Conservation (phyloP, 2,797 vertebrate genomes). For the Rhyacichthys aspro region DNA sequence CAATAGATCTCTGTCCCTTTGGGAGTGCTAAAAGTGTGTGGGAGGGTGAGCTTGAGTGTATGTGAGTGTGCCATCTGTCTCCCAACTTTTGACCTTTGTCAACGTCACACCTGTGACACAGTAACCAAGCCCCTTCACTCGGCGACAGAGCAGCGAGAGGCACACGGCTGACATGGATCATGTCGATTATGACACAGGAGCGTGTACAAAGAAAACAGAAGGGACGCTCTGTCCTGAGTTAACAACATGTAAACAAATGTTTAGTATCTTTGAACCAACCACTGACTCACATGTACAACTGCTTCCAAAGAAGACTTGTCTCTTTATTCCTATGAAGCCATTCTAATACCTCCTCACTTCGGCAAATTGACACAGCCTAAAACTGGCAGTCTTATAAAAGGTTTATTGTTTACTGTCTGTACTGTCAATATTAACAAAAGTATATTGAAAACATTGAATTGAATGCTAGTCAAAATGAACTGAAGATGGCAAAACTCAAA, state of each 20-base stretch:
- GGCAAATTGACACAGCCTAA: too few relatives aligned
- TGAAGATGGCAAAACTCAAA: too few relatives aligned
- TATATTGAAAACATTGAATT: too few relatives aligned
- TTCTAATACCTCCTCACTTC: too few relatives aligned
- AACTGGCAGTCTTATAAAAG: too few relatives aligned
- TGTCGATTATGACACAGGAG: conserved; percentile 47
- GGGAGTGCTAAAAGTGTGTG: conserved; percentile 73
- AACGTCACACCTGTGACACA: conserved; percentile 71
- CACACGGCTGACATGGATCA: conserved; percentile 49
- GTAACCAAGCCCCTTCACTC: conserved; percentile 54
- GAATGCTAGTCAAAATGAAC: too few relatives aligned
- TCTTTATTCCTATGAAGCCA: too few relatives aligned
- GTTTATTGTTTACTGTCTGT: too few relatives aligned
- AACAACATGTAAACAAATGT: neutral
- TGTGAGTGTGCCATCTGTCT: conserved; percentile 72
- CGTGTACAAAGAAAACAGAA: conserved; percentile 11
- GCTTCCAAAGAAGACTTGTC: too few relatives aligned
- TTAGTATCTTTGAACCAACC: neutral
- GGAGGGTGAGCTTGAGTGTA: conserved; percentile 38
- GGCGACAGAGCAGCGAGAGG: conserved; percentile 49
- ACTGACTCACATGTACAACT: too few relatives aligned
- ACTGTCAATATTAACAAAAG: too few relatives aligned
- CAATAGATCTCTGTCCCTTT: conserved; percentile 76
- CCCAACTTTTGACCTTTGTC: conserved; percentile 73
- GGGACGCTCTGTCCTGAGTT: conserved; percentile 5